phyloP scores from a whole-genome alignment of 1,140 invertebrate genomes.

The Trachymyrmex septentrionalis region DNA sequence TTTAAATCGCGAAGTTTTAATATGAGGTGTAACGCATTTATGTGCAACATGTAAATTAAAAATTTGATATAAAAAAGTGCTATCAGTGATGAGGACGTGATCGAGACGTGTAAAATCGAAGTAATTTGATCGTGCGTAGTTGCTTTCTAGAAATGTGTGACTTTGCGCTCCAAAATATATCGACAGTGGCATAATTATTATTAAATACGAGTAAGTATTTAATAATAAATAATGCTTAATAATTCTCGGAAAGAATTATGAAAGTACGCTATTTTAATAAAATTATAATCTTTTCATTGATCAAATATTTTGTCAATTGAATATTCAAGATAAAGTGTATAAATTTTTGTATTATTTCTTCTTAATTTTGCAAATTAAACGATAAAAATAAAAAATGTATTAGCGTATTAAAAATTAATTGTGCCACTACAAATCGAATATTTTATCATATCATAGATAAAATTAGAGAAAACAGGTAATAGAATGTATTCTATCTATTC shows the following conservation, averaged over 20 bases:
- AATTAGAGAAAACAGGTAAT: background rate
- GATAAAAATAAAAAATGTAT: background rate
- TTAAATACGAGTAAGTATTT: background rate
- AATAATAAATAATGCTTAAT: background rate
- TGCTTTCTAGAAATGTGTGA: constrained; percentile 16
- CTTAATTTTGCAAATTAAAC: background rate
- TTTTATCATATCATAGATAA: constrained; percentile 1
- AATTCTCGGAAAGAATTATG: background rate
- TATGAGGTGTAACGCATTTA: background rate
- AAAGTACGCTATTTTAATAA: background rate
- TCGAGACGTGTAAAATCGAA: background rate
- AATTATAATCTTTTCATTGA: background rate
- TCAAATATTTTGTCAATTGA: background rate
- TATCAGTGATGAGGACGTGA: constrained; percentile 2
- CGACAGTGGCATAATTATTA: background rate
- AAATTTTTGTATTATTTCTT: background rate
- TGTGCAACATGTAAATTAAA: background rate
- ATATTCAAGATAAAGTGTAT: background rate
- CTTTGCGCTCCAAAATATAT: background rate
- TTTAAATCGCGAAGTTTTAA: constrained; percentile 60
- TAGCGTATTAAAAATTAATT: constrained; percentile 14
- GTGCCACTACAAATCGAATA: background rate
- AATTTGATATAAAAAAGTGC: background rate
- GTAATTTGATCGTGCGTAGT: background rate
- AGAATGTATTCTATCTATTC: constrained; percentile 21